These are phyloP conservation scores for Protobothrops mucrosquamatus DNA, from an alignment of 2,113 vertebrate genomes.

Conservation along the genomic window DNA sequence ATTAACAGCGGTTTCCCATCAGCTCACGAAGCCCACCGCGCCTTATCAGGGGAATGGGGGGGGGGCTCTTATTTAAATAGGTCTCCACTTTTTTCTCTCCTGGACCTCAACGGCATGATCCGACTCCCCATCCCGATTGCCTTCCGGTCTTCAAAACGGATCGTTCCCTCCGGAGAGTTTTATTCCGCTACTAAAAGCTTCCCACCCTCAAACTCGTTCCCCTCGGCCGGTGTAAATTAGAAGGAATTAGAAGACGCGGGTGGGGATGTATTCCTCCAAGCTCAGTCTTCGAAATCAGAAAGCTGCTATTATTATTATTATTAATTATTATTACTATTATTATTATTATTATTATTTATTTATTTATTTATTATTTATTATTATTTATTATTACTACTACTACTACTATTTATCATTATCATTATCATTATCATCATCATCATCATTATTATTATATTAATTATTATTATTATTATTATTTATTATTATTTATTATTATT, in stretches of 20 bases:
- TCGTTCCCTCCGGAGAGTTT: not conserved
- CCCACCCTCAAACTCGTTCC: not conserved
- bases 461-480: no score
- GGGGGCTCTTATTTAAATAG: not conserved
- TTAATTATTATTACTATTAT: no score
- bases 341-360: no score
- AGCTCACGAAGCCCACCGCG: not conserved
- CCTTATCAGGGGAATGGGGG: not conserved
- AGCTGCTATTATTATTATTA: not conserved
- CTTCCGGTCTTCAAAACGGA: not conserved
- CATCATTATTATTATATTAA: no score
- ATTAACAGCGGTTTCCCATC: not conserved
- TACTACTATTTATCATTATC: no score
- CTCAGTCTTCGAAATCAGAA: not conserved
- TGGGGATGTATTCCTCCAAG: not conserved
- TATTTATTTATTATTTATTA: no score
- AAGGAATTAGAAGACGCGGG: not conserved
- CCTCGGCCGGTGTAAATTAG: not conserved
- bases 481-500: no score
- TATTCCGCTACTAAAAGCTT: not conserved
- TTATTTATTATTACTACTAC: no score
- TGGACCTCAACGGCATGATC: no score
- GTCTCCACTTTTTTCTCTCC: not conserved
- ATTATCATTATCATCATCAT: no score
- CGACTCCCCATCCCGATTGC: not conserved